Percentiles rank a stretch among this genome's conserved stretches.
phyloP scores from a whole-genome alignment of 2,113 vertebrate species.

The Helogale parvula region DNA sequence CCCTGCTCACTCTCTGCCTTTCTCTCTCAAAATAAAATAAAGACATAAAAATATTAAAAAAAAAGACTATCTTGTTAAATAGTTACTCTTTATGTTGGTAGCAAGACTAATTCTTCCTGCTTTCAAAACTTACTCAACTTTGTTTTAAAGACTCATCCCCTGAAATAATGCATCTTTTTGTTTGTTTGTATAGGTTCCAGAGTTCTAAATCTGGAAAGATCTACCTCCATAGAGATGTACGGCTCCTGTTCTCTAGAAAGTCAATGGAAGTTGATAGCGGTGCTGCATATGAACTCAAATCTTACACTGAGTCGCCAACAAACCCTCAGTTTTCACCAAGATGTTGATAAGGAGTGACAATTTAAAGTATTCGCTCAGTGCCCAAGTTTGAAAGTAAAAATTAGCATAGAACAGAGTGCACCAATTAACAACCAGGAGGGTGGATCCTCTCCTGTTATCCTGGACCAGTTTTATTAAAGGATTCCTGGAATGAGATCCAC shows the following conservation, averaged over 20 bases:
- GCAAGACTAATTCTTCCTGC: slow-evolving; percentile 8
- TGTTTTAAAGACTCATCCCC: slow-evolving; percentile 6
- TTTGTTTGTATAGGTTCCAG: slow-evolving; percentile 93
- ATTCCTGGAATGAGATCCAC: slow-evolving; percentile 91
- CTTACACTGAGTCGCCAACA: slow-evolving; percentile 96
- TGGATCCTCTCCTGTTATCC: slow-evolving; percentile 77
- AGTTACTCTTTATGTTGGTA: background rate
- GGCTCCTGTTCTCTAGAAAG: slow-evolving; percentile 98
- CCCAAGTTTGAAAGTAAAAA: slow-evolving; percentile 72
- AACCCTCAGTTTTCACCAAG: slow-evolving; percentile 97
- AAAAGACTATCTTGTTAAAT: background rate
- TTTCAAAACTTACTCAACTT: background rate
- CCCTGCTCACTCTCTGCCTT: too few species aligned
- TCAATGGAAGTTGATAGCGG: slow-evolving; percentile 99
- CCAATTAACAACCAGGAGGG: slow-evolving; percentile 74
- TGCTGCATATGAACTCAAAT: slow-evolving; percentile 99
- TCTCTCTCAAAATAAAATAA: background rate
- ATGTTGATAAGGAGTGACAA: slow-evolving; percentile 88
- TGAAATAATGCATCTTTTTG: slow-evolving; percentile 42
- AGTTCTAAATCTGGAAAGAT: slow-evolving; percentile 99
- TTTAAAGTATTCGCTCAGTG: slow-evolving; percentile 67
- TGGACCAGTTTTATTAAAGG: slow-evolving; percentile 86
- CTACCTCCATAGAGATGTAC: slow-evolving; percentile 99
- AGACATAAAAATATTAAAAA: background rate
- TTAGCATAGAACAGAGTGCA: slow-evolving; percentile 69